Base-by-base conservation (phyloP, 2,113 vertebrate species). In the Pyrgilauda ruficollis region DNA sequence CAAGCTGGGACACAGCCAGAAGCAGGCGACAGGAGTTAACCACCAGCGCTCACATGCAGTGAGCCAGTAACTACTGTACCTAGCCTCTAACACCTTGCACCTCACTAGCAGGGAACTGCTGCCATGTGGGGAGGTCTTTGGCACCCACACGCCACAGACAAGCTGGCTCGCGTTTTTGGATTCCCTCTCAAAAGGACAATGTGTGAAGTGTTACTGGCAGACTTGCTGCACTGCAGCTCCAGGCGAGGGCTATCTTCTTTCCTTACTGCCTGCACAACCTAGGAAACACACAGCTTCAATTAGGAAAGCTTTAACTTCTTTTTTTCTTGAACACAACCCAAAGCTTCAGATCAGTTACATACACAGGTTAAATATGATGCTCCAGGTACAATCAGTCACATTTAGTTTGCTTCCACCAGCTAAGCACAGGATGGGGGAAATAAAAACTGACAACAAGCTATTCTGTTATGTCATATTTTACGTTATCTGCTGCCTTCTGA, bases 201-300 rank as follows among this genome's bases (percentile, higher is more conserved):
- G n/a, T 87, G 81, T 67, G 11, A 93, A 87, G 74, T 31, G 63
- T 64, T 58, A 44, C 82, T 92, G 92, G 86, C 92, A 92, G 94
- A 43, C 85, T 84, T 81, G 89, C 94, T 96, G 94, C 95, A 96
- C 87, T 93, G 94, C 93, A 96, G 87, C 21, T 89, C 79, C 85
- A 88, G 50, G 69, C 69, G 62, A 63, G 41, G 33, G 47, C 37
- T 76, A 49, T 35, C 37, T 59, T 74, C 78, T 75, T 69, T 55
- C 53, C 59, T 76, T 50, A 43, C 6, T 66, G 55, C 44, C 66
- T 46, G 62, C 27, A 81, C 74, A 88, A 20, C 19, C 49, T 63
- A 67, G 75, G 56, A 69, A 73, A 90, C 13, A 58, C 0, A 4
- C 47, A 90, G 44, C 64, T 88, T 46, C 46, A 33, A 62, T 24